Percentiles rank a stretch among this genome's conserved stretches.
These are phyloP conservation scores for Pocillopora grandis DNA, from an alignment of 92 coral and sea anemone genomes.

Conservation along the genomic window DNA sequence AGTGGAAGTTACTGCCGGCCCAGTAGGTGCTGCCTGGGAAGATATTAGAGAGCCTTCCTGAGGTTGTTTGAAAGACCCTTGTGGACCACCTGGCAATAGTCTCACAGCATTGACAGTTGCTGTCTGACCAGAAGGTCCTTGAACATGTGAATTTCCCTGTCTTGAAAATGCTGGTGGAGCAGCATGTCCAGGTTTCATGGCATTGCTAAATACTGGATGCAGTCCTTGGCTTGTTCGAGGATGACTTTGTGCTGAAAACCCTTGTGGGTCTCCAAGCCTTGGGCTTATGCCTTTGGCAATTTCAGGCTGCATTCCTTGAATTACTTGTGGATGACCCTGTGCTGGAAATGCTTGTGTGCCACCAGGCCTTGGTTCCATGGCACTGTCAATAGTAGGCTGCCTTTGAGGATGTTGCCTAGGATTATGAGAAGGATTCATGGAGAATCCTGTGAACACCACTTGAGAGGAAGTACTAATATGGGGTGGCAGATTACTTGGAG, in stretches of 20 bases:
- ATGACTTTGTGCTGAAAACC: too few species aligned
- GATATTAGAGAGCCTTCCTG: background rate
- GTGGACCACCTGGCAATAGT: background rate
- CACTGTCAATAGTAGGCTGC: background rate
- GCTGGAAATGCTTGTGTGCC: too few species aligned
- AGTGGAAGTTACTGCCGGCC: background rate
- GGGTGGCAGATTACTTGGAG: background rate
- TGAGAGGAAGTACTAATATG: background rate
- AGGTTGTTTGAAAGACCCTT: background rate
- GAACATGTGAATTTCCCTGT: background rate
- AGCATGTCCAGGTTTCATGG: too few species aligned
- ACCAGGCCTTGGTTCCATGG: too few species aligned
- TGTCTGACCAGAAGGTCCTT: background rate
- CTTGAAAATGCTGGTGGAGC: too few species aligned
- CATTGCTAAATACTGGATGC: too few species aligned
- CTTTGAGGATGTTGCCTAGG: background rate
- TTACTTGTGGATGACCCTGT: too few species aligned
- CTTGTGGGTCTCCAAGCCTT: too few species aligned
- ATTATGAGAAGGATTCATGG: background rate
- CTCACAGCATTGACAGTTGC: background rate
- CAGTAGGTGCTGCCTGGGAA: conserved; percentile 8
- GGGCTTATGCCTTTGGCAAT: too few species aligned
- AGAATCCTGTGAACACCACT: background rate
- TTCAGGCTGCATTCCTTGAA: too few species aligned
- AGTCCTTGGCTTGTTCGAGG: too few species aligned